Base-by-base conservation (phyloP, 2,888 invertebrate species). In the Hirtodrosophila histrioides region DNA sequence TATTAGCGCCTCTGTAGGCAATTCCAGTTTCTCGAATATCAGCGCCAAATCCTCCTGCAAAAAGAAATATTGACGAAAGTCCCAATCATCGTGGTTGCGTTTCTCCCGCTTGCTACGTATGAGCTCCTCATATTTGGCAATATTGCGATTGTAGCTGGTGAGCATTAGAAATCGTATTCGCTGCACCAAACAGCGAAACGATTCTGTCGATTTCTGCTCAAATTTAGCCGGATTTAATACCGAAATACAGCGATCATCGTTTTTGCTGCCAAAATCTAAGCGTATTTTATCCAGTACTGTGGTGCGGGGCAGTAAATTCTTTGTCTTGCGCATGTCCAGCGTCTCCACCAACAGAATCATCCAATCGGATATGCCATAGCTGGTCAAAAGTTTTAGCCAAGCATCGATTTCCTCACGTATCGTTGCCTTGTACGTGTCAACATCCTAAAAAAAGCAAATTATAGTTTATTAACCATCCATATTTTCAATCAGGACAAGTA, bases 1-100 rank as follows among this genome's bases (percentile, higher is more conserved):
- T 56, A 99, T 96, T 77, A 99, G 92, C 10, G 98, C 97, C 92
- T 99, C 98, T 77, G 98, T 97, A 89, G 96, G 95, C 72, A 99
- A 93, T 60, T 97, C 97, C 75, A 99, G 92, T 96, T 98, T 98
- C 93, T 98, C 97, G 86, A 98, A 94, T 73, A 97, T 97, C 92
- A 98, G 96, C 62, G 98, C 98, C 79, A 99, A 93, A 92, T 99
- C 98, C 93, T 99, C 98, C 95, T 98, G 93, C 78, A 98, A 93
- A 79, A 97, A 94, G 93, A 99, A 99, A 92, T 98, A 99, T 91
- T 96, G 95, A 91, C 96, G 96, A 92, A 98, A 99, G 91, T 96
- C 96, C 99, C 99, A 99, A 29, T 95, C 96, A 0, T 94, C 93
- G 88, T 98, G 96, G 91, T 97, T 98, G 56, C 99, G 93, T 87